Evolutionary conservation across 2,113 vertebrate genomes (phyloP).

Genomic region (Tachycineta bicolor): DNA sequence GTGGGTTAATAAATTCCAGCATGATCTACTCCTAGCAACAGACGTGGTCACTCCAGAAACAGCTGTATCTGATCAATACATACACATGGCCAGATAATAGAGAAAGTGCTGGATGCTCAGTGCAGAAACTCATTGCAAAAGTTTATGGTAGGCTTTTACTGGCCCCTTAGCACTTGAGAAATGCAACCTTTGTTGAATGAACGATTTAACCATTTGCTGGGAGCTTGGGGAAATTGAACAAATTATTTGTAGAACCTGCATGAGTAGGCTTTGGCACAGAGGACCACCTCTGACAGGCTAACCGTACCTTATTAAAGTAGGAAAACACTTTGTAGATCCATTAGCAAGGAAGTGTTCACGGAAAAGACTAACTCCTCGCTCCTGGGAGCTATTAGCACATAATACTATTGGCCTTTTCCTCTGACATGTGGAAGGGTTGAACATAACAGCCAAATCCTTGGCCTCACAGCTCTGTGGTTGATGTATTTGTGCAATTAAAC

Average conservation of each 20-base stretch:
- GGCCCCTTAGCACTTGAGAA: neutral
- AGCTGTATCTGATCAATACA: neutral
- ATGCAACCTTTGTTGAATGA: neutral
- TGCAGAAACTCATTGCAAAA: neutral
- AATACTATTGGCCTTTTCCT: neutral
- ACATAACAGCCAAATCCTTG: neutral
- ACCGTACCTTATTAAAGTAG: neutral
- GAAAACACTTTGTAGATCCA: neutral
- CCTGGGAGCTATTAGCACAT: neutral
- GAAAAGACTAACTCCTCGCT: neutral
- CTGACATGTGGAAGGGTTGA: neutral
- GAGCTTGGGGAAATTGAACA: neutral
- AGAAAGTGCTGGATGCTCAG: neutral
- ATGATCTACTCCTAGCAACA: neutral
- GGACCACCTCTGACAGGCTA: neutral
- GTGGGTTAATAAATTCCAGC: constrained; percentile 16
- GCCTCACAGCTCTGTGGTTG: neutral
- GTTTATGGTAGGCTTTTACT: neutral
- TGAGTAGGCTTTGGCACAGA: neutral
- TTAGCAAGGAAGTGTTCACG: neutral
- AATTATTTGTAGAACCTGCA: neutral
- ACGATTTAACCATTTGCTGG: neutral
- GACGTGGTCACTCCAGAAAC: neutral
- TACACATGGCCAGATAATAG: neutral
- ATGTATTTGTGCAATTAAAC: neutral